A percentile compares a stretch with the other conserved stretches of the same genome.
phyloP scores from a whole-genome alignment of 2,888 invertebrate genomes.

The Petrolisthes manimaculis region DNA sequence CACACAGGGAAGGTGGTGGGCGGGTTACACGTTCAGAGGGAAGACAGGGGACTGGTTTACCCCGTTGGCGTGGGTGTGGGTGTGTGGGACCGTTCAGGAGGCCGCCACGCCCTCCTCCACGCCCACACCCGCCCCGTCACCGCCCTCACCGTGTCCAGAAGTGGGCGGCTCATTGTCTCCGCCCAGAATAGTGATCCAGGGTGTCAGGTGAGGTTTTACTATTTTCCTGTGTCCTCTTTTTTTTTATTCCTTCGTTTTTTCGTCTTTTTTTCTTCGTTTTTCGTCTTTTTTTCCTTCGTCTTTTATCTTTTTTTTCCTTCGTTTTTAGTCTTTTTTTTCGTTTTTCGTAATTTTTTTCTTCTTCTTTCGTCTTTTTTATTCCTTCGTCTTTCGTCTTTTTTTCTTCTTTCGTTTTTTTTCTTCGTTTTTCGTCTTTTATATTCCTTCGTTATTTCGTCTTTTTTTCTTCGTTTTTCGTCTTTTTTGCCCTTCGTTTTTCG shows the following conservation, averaged over 20 bases:
- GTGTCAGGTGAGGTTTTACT: conserved; percentile 79
- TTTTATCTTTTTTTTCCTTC: too few relatives aligned
- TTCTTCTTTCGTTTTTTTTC: not conserved
- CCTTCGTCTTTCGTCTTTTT: not conserved
- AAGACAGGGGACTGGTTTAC: conserved; percentile 74
- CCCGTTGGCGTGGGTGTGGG: conserved; percentile 68
- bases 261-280: not conserved
- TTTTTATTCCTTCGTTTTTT: not conserved
- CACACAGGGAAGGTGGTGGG: conserved; percentile 63
- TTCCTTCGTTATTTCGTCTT: too few relatives aligned
- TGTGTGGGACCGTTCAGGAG: conserved; percentile 74
- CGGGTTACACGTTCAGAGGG: conserved; percentile 81
- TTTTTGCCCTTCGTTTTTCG: too few relatives aligned
- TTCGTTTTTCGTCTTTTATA: not conserved
- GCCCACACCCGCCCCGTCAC: conserved; percentile 86
- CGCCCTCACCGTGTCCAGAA: conserved; percentile 80
- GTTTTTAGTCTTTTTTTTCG: not conserved
- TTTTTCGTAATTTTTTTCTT: not conserved
- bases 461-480: too few relatives aligned
- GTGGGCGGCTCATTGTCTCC: conserved; percentile 86
- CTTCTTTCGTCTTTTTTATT: not conserved
- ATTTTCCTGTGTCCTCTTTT: too few relatives aligned
- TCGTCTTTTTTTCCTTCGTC: not conserved
- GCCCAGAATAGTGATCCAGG: conserved; percentile 93
- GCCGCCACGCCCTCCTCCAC: conserved; percentile 81